Evolutionary conservation across 2,113 vertebrate genomes (phyloP), one percentile per base, ranked within the genome.

Genomic region (Neomonachus schauinslandi): DNA sequence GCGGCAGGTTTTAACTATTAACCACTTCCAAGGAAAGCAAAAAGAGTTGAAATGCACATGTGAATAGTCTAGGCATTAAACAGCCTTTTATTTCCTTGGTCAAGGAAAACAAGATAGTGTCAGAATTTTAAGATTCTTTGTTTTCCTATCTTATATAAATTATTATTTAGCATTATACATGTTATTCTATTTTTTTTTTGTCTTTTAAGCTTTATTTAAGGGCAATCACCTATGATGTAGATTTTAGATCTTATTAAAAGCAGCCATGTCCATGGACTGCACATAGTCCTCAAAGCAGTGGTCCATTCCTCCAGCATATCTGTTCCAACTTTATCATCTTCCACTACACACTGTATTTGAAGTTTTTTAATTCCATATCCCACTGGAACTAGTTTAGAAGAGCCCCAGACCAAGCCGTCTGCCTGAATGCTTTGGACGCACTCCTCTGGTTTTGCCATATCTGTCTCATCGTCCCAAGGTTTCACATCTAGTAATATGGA

Each of bases 291-390:
- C 99, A 82, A 99, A 28, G 99, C 99, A 0, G 99, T 99, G 98
- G 99, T 99, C 72, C 98, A 98, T 91, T 99, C 99, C 97, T 99
- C 99, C 98, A 99, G 98, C 98, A 99, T 98, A 98, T 99, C 99
- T 83, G 99, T 99, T 92, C 99, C 99, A 97, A 99, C 99, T 99
- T 99, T 99, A 98, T 99, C 99, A 57, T 99, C 99, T 98, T 99
- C 99, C 49, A 99, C 99, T 81, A 99, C 99, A 7, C 99, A 99
- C 31, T 99, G 99, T 82, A 99, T 99, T 98, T 99, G 99, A 92
- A 99, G 99, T 97, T 99, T 99, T 98, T 99, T 99, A 98, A 99
- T 99, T 97, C 99, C 99, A 36, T 99, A 99, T 6, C 99, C 99
- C 85, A 99, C 99, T 0, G 99, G 99, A 85, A 99, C 99, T 33